Percentiles rank a stretch among this genome's conserved stretches.
Conservation (phyloP, 2,797 vertebrate species). For the Adrianichthys oophorus region DNA sequence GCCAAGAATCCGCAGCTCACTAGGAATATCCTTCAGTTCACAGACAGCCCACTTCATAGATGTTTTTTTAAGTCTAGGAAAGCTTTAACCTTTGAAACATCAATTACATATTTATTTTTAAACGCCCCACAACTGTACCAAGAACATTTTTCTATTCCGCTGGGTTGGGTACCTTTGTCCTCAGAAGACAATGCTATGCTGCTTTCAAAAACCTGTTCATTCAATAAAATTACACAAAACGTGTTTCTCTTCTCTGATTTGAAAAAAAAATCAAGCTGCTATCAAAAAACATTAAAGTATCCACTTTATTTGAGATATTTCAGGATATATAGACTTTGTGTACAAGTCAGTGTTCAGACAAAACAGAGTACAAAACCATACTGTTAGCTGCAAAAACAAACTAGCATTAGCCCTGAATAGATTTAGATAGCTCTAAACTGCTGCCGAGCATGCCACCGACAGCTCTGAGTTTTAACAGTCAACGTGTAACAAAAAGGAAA, state of each 20-base stretch:
- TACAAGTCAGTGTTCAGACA: slow-evolving; percentile 17
- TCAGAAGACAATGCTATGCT: slow-evolving; percentile 40
- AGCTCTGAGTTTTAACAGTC: neutral
- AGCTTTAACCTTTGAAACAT: neutral
- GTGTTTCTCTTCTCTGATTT: neutral
- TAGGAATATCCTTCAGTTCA: slow-evolving; percentile 47
- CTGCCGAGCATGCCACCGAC: too few species aligned
- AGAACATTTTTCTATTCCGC: slow-evolving; percentile 25
- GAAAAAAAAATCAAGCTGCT: too few species aligned
- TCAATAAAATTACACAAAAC: slow-evolving; percentile 56
- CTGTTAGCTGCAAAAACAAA: neutral
- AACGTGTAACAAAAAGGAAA: neutral
- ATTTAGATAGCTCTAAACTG: neutral
- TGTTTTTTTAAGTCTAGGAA: too few species aligned
- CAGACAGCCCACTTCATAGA: neutral
- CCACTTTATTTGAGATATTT: slow-evolving; percentile 42
- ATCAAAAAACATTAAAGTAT: too few species aligned
- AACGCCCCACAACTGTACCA: slow-evolving; percentile 10
- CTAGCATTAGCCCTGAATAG: slow-evolving; percentile 1
- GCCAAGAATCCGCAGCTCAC: slow-evolving; percentile 28
- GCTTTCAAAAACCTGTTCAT: slow-evolving; percentile 30
- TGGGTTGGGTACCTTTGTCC: slow-evolving; percentile 10
- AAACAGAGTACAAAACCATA: slow-evolving; percentile 24
- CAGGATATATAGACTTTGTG: neutral
- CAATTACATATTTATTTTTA: slow-evolving; percentile 44